Conservation (phyloP, 1,140 invertebrate species). For the Eriosoma lanigerum region DNA sequence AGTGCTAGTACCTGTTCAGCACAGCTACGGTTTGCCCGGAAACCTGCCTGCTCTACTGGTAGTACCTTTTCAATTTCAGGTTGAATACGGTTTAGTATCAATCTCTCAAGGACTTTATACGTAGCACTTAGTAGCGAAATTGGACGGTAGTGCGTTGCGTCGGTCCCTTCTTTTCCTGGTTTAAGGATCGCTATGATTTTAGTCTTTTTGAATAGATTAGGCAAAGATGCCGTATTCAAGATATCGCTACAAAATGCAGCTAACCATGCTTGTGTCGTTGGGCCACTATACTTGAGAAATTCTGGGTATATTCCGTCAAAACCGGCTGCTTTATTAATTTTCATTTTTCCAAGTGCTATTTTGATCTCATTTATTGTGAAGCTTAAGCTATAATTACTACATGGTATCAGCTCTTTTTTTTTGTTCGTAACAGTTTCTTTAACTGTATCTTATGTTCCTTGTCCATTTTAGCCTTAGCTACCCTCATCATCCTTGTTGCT, state of each 20-base stretch:
- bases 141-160: not conserved
- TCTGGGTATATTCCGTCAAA: not conserved
- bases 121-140: conserved; percentile 10
- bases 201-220: not conserved
- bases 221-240: not conserved
- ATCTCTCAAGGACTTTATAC: conserved; percentile 9
- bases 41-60: not conserved
- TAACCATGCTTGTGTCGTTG: not conserved
- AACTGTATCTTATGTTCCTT: conserved; percentile 4
- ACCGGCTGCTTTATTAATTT: conserved; percentile 9
- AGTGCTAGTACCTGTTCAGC: not conserved
- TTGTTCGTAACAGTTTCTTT: not conserved
- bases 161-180: not conserved
- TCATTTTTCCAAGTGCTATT: not conserved
- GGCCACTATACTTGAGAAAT: not conserved
- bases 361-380: not conserved
- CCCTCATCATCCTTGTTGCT: not conserved
- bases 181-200: conserved; percentile 8
- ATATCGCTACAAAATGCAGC: not conserved
- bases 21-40: not conserved
- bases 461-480: conserved; percentile 2
- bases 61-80: conserved; percentile 5
- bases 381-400: not conserved
- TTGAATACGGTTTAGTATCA: not conserved
- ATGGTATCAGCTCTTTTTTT: not conserved